Base-by-base conservation (phyloP, 2,888 invertebrate genomes). In the Balanococcus diminutus region DNA sequence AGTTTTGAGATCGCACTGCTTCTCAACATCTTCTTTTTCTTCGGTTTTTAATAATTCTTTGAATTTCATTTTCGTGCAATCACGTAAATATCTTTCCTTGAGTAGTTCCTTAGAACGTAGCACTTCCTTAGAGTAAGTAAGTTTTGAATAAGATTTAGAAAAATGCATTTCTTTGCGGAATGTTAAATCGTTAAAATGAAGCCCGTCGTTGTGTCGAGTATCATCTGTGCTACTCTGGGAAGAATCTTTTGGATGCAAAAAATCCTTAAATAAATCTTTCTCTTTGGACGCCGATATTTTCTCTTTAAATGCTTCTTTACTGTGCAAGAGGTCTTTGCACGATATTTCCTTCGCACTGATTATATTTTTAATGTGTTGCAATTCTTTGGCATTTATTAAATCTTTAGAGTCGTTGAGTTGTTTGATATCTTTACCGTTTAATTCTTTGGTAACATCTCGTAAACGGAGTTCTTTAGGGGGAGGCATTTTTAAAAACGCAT, bases 31-130 rank as follows among this genome's bases (percentile, higher is more conserved):
- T 56, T 82, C 46, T 51, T 82, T 51, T 14, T 25, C 16, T 0
- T n/a, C 22, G n/a, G 31, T 56, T 42, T 85, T 46, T 1, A 75
- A 42, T 19, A 31, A 16, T 11, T 85, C 85, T 51, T 75, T 79
- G n/a, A 51, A 19, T 22, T 85, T 85, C 85, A 85, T 85, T 42
- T 85, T 85, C 3, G 75, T 46, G 28, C 85, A 85, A 51, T 85
- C 85, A 2, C 85, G 39, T 16, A 85, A 31, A 31, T 85, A 85
- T 14, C 85, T 39, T 42, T 85, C 85, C 8, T 85, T 85, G 6
- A 85, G 46, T 75, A 85, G 31, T 46, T 85, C 85, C 22, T 85
- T 85, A n/a, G 85, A 85, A 22, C 85, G 75, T 11, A 79, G 31
- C 5, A 85, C 79, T 75, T 85, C 85, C 19, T 85, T 85, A 14